phyloP scores from a whole-genome alignment of 2,113 vertebrate genomes.

The Lota lota region DNA sequence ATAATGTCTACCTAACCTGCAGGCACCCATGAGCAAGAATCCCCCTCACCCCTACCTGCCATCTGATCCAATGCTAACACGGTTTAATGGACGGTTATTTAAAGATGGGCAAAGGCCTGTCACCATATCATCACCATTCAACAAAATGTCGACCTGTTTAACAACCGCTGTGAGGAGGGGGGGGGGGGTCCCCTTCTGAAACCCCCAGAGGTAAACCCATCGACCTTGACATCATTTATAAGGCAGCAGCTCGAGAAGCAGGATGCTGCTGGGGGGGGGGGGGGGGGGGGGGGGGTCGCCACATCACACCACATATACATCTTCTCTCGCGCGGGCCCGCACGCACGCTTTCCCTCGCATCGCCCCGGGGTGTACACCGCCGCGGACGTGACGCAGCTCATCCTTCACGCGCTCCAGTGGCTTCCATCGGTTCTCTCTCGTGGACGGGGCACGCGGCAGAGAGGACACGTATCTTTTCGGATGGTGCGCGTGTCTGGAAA shows the following conservation, averaged over 20 bases:
- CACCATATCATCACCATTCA: too few relatives aligned
- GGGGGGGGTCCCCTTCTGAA: neutral
- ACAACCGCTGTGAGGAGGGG: neutral
- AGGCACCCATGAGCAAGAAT: too few relatives aligned
- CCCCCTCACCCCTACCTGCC: too few relatives aligned
- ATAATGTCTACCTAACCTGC: too few relatives aligned
- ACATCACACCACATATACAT: constrained; percentile 14
- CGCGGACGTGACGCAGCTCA: too few relatives aligned
- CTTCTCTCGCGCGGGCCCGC: neutral
- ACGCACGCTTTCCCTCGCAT: too few relatives aligned
- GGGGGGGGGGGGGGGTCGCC: constrained; percentile 11
- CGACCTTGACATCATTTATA: constrained; percentile 1
- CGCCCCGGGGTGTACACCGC: too few relatives aligned
- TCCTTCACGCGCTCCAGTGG: neutral
- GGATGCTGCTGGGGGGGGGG: constrained; percentile 7
- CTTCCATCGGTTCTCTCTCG: neutral
- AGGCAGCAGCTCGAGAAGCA: constrained; percentile 9
- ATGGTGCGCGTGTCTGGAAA: neutral
- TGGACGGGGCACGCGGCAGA: neutral
- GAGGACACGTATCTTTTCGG: neutral
- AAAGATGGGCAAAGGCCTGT: too few relatives aligned
- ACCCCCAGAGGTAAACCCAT: too few relatives aligned
- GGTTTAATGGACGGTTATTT: too few relatives aligned
- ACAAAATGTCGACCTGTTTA: too few relatives aligned
- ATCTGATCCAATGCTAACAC: too few relatives aligned